Percentiles rank a stretch among this genome's conserved stretches.
phyloP scores from a whole-genome alignment of 1,140 invertebrate species.

The Ooceraea biroi region DNA sequence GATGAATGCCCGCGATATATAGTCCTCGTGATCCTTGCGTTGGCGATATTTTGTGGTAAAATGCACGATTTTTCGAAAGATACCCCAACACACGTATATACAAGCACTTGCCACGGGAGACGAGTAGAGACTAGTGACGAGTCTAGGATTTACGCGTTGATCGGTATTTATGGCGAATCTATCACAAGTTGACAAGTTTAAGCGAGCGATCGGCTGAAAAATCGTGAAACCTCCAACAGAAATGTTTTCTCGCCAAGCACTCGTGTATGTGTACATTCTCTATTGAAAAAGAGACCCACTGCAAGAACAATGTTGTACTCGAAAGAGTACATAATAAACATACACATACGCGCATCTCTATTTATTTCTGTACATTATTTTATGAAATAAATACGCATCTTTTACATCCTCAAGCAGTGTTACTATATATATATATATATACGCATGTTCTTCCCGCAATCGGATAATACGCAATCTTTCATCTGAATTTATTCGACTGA shows the following conservation, averaged over 20 bases:
- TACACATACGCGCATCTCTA: conserved; percentile 35
- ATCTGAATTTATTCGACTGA: background rate
- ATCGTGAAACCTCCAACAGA: background rate
- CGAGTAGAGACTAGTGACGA: background rate
- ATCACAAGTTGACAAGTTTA: background rate
- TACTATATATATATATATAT: too few species aligned
- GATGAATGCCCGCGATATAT: too few species aligned
- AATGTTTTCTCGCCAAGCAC: background rate
- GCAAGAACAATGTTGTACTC: conserved; percentile 43
- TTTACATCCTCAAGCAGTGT: conserved; percentile 45
- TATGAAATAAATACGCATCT: conserved; percentile 61
- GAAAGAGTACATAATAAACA: too few species aligned
- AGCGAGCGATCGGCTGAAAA: background rate
- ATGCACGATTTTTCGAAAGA: too few species aligned
- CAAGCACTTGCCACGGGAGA: background rate
- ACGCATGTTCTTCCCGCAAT: background rate
- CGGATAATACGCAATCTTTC: background rate
- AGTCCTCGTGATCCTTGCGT: too few species aligned
- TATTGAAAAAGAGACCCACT: too few species aligned
- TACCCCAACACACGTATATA: too few species aligned
- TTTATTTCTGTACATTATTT: conserved; percentile 70
- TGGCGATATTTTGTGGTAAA: too few species aligned
- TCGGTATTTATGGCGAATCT: background rate
- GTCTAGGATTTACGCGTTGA: background rate
- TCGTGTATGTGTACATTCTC: background rate